These are phyloP conservation scores for Archaeoteleia sp. DNA, from an alignment of 2,888 invertebrate species.

Conservation along the genomic window DNA sequence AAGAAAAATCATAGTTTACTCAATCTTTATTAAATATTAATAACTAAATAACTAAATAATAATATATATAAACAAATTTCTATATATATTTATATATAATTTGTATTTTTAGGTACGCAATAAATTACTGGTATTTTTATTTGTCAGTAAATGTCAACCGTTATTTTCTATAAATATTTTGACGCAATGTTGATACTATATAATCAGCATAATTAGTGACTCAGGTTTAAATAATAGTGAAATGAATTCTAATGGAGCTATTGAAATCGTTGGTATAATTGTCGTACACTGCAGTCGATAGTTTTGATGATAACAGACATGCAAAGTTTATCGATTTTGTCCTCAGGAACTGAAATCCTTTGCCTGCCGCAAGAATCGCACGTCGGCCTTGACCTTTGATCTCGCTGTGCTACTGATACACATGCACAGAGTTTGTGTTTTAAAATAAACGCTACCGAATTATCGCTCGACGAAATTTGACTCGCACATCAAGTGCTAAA, in stretches of 20 bases:
- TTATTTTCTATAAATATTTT: too few species aligned
- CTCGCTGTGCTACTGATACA: slow-evolving; percentile 9
- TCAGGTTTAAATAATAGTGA: slow-evolving; percentile 17
- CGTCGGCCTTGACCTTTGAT: slow-evolving; percentile 61
- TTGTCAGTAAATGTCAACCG: too few species aligned
- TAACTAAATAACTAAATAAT: too few species aligned
- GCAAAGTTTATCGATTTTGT: slow-evolving; percentile 63
- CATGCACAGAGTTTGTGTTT: slow-evolving; percentile 30
- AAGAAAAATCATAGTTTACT: too few species aligned
- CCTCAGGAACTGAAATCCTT: slow-evolving; percentile 56
- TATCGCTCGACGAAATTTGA: slow-evolving; percentile 1
- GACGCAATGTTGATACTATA: slow-evolving; percentile 5
- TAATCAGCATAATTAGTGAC: slow-evolving; percentile 14
- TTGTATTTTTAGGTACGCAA: too few species aligned
- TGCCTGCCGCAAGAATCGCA: slow-evolving; percentile 52
- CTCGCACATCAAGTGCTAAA: too few species aligned
- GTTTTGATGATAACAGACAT: slow-evolving; percentile 52
- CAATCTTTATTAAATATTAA: too few species aligned
- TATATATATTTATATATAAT: too few species aligned
- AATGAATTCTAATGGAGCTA: slow-evolving; percentile 20
- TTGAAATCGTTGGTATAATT: slow-evolving; percentile 40
- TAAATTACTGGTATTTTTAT: too few species aligned
- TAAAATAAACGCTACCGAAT: slow-evolving; percentile 33
- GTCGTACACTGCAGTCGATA: slow-evolving; percentile 44
- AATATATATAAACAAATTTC: too few species aligned